Evolutionary conservation across 2,113 vertebrate species (phyloP).

Genomic region (Menura novaehollandiae): DNA sequence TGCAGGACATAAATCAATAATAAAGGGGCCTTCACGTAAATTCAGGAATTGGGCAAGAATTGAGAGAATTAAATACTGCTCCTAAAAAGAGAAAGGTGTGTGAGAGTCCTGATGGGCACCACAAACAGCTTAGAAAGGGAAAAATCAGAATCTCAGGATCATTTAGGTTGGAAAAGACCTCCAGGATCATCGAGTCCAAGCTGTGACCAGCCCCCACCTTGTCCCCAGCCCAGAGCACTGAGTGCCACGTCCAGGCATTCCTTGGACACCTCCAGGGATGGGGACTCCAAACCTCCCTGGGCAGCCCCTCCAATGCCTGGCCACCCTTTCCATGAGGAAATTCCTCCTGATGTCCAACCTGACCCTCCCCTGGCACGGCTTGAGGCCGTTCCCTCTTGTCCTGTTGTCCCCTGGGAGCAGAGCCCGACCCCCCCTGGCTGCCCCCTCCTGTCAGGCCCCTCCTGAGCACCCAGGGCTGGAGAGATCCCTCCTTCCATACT

Average conservation of each 20-base stretch:
- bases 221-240: too few relatives aligned
- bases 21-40: not conserved
- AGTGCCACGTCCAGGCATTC: not conserved
- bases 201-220: too few relatives aligned
- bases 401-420: not conserved
- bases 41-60: not conserved
- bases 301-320: not conserved
- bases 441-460: not conserved
- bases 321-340: not conserved
- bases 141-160: not conserved
- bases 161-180: not conserved
- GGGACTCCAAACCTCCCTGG: not conserved
- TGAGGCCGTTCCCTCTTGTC: not conserved
- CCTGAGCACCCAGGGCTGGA: not conserved
- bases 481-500: not conserved
- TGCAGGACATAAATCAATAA: not conserved
- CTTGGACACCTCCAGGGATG: not conserved
- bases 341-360: not conserved
- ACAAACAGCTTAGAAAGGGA: not conserved
- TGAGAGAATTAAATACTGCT: not conserved
- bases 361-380: not conserved
- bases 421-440: not conserved
- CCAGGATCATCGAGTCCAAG: not conserved
- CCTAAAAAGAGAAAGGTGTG: not conserved
- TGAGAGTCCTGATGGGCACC: rapidly evolving